Evolutionary conservation across 2,113 vertebrate genomes (phyloP).

Genomic region (Cavia aperea): DNA sequence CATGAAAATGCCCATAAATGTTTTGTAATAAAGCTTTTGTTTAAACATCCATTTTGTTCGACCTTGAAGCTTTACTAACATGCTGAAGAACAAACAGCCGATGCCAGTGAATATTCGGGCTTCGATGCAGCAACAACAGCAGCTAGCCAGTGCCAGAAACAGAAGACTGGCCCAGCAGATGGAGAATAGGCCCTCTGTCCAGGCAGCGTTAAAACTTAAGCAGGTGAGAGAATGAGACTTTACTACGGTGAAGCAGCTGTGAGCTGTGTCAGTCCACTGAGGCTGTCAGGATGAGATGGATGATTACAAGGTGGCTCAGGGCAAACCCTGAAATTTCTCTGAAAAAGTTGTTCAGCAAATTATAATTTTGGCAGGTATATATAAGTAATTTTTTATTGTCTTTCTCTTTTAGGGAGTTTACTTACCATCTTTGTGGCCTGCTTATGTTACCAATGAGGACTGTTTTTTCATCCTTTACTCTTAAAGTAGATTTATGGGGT

Average conservation of each 20-base stretch:
- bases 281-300: slow-evolving; percentile 6
- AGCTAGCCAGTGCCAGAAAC: slow-evolving; percentile 97
- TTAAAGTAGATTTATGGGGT: not conserved
- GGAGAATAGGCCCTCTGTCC: slow-evolving; percentile 98
- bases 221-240: slow-evolving; percentile 83
- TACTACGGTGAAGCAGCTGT: slow-evolving; percentile 6
- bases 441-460: slow-evolving; percentile 40
- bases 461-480: slow-evolving; percentile 20
- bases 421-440: not conserved
- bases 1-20: slow-evolving; percentile 80
- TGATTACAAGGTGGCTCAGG: slow-evolving; percentile 27
- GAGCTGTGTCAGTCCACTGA: slow-evolving; percentile 32
- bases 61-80: slow-evolving; percentile 99
- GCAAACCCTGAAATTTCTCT: slow-evolving; percentile 34
- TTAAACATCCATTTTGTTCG: slow-evolving; percentile 89
- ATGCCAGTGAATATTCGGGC: slow-evolving; percentile 95
- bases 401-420: not conserved
- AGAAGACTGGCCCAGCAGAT: slow-evolving; percentile 98
- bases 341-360: slow-evolving; percentile 47
- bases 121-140: slow-evolving; percentile 94
- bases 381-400: not conserved
- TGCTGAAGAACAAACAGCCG: slow-evolving; percentile 99
- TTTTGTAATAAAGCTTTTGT: slow-evolving; percentile 78
- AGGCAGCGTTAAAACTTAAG: slow-evolving; percentile 95
- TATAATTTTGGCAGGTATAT: not conserved